Evolutionary conservation across 2,888 invertebrate species (phyloP).

Genomic region (Caenorhabditis macrosperma): DNA sequence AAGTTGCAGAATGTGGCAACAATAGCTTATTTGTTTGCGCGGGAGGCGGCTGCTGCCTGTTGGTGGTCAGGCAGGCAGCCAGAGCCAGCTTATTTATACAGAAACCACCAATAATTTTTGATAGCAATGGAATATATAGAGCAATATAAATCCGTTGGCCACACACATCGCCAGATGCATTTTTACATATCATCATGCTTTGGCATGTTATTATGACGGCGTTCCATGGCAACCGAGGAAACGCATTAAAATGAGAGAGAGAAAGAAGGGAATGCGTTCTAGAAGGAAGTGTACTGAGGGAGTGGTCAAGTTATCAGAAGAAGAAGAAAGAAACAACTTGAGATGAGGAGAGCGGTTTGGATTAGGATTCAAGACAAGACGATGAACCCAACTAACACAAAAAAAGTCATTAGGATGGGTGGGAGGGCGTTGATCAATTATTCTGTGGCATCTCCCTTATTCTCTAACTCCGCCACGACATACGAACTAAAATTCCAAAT

Average conservation of each 20-base stretch:
- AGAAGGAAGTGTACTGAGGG: no score
- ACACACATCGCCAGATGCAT: slow-evolving; percentile 15
- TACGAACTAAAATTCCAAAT: background rate
- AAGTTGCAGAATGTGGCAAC: slow-evolving; percentile 39
- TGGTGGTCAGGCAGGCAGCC: slow-evolving; percentile 18
- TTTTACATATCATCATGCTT: slow-evolving; percentile 14
- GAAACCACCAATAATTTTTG: slow-evolving; percentile 38
- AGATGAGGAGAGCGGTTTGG: no score
- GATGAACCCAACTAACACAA: slow-evolving; percentile 11
- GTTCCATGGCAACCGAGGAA: slow-evolving; percentile 36
- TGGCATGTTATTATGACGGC: slow-evolving; percentile 37
- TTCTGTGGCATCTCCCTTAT: slow-evolving; percentile 17
- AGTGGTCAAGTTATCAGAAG: no score
- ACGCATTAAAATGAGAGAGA: background rate
- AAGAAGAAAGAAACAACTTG: background rate
- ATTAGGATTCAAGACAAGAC: slow-evolving; percentile 26
- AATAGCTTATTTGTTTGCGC: slow-evolving; percentile 37
- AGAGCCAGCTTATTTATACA: slow-evolving; percentile 39
- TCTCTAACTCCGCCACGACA: background rate
- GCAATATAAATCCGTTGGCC: slow-evolving; percentile 37
- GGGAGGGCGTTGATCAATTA: slow-evolving; percentile 52
- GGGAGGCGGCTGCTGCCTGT: slow-evolving; percentile 28
- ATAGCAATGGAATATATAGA: slow-evolving; percentile 12
- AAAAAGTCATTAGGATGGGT: slow-evolving; percentile 49
- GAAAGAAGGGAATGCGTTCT: background rate